Base-by-base conservation (phyloP, 2,888 invertebrate genomes). In the Metacarcinus magister region DNA sequence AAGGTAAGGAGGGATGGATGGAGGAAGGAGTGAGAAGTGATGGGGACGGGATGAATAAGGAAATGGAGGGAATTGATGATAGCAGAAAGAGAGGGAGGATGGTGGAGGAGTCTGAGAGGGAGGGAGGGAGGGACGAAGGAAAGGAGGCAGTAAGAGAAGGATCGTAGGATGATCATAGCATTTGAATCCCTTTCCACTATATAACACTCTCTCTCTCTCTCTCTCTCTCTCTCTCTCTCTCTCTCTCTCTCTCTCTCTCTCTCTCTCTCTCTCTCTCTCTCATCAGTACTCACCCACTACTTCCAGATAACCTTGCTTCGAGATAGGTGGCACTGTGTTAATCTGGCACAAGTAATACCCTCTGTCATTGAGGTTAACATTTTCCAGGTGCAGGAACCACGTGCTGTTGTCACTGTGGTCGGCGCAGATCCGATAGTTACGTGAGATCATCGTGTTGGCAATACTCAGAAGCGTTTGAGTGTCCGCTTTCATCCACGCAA, bases 401-500 rank as follows among this genome's bases (percentile, higher is more conserved):
- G 97, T 97, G 95, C 93, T 97, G 75, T 96, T 96, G 94, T 97
- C 97, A 95, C 97, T 97, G 96, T 96, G 93, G 82, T 93, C 87
- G 28, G 95, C 97, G n/a, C 95, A 28, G 87, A 96, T 92, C 19
- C 97, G 95, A 43, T 97, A 97, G 95, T 97, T 97, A 39, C 97
- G 93, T 16, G 96, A 94, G 95, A 97, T 97, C 97, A 97, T 97
- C 46, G 97, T 97, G 43, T 94, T 95, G 90, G 95, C 94, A 91
- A 97, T 96, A 95, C 95, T 94, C 0, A 97, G 95, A 2, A 97
- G 95, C 32, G 97, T 97, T 75, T 97, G 97, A 0, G 97, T 95
- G 96, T 97, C 97, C 19, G 95, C 95, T 91, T 95, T 97, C 87
- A 97, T 94, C 97, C 97, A 97, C 48, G 97, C 97, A n/a, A 97